Conservation (phyloP, 2,888 invertebrate genomes). For the Lissonota sp. region DNA sequence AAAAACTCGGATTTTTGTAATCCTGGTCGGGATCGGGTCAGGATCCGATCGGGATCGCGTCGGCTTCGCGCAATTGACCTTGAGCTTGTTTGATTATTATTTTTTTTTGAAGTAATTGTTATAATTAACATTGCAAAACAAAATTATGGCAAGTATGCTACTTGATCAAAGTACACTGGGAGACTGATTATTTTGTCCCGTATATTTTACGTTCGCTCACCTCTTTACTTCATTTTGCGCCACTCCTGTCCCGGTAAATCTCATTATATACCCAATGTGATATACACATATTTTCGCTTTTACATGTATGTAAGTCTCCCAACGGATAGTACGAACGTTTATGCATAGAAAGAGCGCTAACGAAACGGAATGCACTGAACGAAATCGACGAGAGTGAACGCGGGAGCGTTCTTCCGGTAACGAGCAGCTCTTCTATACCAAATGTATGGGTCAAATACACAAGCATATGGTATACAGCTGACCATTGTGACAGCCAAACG, state of each 20-base stretch:
- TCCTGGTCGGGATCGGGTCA: no score
- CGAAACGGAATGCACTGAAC: slow-evolving; percentile 63
- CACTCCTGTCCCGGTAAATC: slow-evolving; percentile 59
- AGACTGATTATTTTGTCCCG: slow-evolving; percentile 71
- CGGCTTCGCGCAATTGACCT: slow-evolving; percentile 49
- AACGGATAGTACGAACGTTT: slow-evolving; percentile 57
- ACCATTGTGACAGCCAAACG: background rate
- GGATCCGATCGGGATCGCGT: no score
- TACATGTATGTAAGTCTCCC: slow-evolving; percentile 16
- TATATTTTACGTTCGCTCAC: slow-evolving; percentile 54
- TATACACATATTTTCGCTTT: background rate
- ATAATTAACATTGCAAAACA: background rate
- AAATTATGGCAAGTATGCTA: slow-evolving; percentile 57
- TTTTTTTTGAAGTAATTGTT: background rate
- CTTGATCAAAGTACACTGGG: slow-evolving; percentile 72
- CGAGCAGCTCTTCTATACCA: slow-evolving; percentile 70
- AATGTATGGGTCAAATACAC: slow-evolving; percentile 71
- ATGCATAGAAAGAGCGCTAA: slow-evolving; percentile 55
- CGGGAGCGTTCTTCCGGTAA: slow-evolving; percentile 81
- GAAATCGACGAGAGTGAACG: slow-evolving; percentile 69
- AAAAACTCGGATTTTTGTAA: no score
- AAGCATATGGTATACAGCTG: slow-evolving; percentile 3
- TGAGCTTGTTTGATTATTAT: slow-evolving; percentile 16
- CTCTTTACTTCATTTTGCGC: slow-evolving; percentile 64
- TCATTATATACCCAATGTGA: slow-evolving; percentile 43